Conservation (phyloP, 2,888 invertebrate species). For the Catotricha subobsoleta region DNA sequence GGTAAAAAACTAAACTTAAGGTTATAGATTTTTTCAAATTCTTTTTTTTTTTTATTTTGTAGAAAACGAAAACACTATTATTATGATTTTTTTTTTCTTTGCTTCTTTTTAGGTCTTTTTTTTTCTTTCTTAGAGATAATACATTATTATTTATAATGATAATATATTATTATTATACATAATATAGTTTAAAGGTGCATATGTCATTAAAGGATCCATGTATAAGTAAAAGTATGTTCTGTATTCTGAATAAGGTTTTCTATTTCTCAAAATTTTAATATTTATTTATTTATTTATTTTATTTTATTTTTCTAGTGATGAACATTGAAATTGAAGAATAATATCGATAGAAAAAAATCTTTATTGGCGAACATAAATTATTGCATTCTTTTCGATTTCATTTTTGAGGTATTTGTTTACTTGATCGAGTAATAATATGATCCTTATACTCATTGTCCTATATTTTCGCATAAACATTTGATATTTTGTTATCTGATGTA, state of each 20-base stretch:
- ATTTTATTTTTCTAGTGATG: too few relatives aligned
- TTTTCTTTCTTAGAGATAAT: too few relatives aligned
- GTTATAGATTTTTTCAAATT: neutral
- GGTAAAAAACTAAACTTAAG: too few relatives aligned
- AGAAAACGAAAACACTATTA: neutral
- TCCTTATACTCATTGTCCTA: neutral
- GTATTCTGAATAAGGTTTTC: too few relatives aligned
- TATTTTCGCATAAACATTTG: neutral
- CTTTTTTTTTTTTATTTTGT: neutral
- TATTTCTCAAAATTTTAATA: neutral
- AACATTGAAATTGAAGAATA: neutral
- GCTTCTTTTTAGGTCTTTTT: too few relatives aligned
- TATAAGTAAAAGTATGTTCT: too few relatives aligned
- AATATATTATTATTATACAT: too few relatives aligned
- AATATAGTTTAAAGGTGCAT: conserved; percentile 1
- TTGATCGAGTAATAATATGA: too few relatives aligned
- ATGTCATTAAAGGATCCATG: neutral
- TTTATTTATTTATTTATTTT: neutral
- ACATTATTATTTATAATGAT: too few relatives aligned
- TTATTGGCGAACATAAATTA: conserved; percentile 1
- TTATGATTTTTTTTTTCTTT: neutral
- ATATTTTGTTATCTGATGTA: neutral
- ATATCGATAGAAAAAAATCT: neutral
- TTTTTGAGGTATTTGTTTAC: neutral
- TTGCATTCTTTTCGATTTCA: neutral